Evolutionary conservation across 2,113 vertebrate genomes (phyloP).

Genomic region (Junco hyemalis): DNA sequence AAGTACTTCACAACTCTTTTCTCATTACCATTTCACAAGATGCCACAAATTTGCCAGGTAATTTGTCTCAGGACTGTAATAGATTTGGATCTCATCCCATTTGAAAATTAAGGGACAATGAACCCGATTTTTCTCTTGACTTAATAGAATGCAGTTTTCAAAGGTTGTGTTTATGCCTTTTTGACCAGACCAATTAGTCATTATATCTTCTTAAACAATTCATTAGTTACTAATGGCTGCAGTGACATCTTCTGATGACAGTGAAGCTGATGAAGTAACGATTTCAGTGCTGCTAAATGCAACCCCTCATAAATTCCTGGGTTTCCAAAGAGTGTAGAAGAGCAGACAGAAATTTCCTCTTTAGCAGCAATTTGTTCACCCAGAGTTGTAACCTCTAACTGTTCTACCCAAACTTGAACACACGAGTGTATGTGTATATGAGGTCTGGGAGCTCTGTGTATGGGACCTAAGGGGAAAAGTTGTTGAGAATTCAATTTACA

Average conservation of each 20-base stretch:
- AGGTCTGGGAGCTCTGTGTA: background rate
- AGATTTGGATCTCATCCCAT: constrained; percentile 67
- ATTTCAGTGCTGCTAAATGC: constrained; percentile 66
- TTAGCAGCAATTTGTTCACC: background rate
- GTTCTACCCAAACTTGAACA: background rate
- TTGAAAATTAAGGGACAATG: constrained; percentile 70
- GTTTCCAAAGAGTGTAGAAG: background rate
- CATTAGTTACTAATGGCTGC: constrained; percentile 73
- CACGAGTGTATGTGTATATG: background rate
- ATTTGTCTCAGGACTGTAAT: constrained; percentile 60
- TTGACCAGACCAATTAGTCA: constrained; percentile 73
- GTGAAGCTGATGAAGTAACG: constrained; percentile 69
- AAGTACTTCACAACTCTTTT: constrained; percentile 14
- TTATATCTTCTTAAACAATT: constrained; percentile 72
- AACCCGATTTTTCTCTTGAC: constrained; percentile 52
- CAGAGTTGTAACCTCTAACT: background rate
- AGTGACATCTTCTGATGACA: constrained; percentile 77
- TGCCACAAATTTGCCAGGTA: constrained; percentile 52
- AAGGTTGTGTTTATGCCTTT: constrained; percentile 63
- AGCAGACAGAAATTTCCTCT: background rate
- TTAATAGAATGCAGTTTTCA: constrained; percentile 58
- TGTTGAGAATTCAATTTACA: background rate
- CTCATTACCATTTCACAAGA: constrained; percentile 44
- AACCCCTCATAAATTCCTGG: constrained; percentile 38
- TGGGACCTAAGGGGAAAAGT: background rate